Conservation (phyloP, 1,140 invertebrate species). For the Meloidogyne exigua region DNA sequence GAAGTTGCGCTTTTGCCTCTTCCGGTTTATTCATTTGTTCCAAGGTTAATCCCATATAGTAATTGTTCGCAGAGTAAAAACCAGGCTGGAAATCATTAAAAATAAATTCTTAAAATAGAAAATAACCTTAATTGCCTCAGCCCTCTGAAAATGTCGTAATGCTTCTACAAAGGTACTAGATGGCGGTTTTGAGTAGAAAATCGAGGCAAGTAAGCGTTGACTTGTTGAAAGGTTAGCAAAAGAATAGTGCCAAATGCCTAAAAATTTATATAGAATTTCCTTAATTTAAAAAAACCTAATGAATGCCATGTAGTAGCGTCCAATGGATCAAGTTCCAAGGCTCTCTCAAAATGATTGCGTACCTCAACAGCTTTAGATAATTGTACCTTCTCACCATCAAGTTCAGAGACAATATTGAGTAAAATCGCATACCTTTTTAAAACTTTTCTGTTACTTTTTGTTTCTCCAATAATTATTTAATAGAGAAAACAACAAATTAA, state of each 20-base stretch:
- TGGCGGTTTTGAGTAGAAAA: conserved; percentile 57
- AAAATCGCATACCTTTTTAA: neutral
- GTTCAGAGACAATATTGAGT: conserved; percentile 46
- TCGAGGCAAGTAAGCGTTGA: conserved; percentile 44
- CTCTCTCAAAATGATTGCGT: conserved; percentile 54
- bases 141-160: conserved; percentile 54
- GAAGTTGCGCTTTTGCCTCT: conserved; percentile 52
- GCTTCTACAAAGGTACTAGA: conserved; percentile 59
- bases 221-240: conserved; percentile 56
- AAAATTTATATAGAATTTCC: conserved; percentile 15
- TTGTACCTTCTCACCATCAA: conserved; percentile 56
- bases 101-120: neutral
- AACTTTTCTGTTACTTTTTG: too few species aligned
- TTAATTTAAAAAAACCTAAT: conserved; percentile 40
- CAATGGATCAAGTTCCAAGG: conserved; percentile 53
- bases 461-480: too few species aligned
- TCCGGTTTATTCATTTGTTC: conserved; percentile 46
- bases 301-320: conserved; percentile 63
- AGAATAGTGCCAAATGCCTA: conserved; percentile 59
- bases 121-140: conserved; percentile 49
- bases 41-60: conserved; percentile 55
- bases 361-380: conserved; percentile 51
- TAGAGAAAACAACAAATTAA: too few species aligned
- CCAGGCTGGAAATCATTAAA: conserved; percentile 43
- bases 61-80: conserved; percentile 59